Conservation (phyloP, 2,113 vertebrate species). For the Sinocyclocheilus rhinocerous region DNA sequence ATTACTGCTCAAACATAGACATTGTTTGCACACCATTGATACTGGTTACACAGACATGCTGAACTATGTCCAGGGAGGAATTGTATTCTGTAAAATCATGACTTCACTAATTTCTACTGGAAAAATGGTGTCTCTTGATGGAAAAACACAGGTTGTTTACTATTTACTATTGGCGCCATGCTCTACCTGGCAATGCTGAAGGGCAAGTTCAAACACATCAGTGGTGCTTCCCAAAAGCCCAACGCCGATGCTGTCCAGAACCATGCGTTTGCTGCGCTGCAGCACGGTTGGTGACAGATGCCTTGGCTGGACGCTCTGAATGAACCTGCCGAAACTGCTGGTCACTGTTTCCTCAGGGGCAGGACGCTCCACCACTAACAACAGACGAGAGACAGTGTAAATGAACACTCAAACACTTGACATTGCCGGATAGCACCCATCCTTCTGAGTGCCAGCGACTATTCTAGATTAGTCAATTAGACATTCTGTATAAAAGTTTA, state of each 20-base stretch:
- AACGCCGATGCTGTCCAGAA: conserved; percentile 87
- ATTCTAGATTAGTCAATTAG: neutral
- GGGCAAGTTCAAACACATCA: conserved; percentile 77
- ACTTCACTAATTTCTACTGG: neutral
- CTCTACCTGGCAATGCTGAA: conserved; percentile 84
- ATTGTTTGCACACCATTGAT: neutral
- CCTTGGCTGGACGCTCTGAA: conserved; percentile 72
- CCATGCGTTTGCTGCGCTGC: conserved; percentile 87
- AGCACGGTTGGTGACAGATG: conserved; percentile 75
- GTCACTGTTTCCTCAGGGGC: conserved; percentile 79
- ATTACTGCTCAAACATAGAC: neutral
- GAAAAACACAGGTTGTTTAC: neutral
- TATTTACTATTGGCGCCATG: neutral
- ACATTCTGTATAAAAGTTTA: too few species aligned
- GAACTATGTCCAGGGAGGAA: conserved; percentile 16
- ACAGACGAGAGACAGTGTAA: neutral
- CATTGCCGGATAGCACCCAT: neutral
- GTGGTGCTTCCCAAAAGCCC: conserved; percentile 86
- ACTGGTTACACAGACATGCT: neutral
- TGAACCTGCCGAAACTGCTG: conserved; percentile 82
- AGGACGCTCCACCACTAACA: conserved; percentile 69
- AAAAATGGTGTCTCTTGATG: neutral
- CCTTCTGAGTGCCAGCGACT: too few species aligned
- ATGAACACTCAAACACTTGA: neutral
- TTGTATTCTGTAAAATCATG: conserved; percentile 29